Percentiles rank a stretch among this genome's conserved stretches.
Conservation (phyloP, 1,140 invertebrate genomes). For the Drosophila pseudoobscura region DNA sequence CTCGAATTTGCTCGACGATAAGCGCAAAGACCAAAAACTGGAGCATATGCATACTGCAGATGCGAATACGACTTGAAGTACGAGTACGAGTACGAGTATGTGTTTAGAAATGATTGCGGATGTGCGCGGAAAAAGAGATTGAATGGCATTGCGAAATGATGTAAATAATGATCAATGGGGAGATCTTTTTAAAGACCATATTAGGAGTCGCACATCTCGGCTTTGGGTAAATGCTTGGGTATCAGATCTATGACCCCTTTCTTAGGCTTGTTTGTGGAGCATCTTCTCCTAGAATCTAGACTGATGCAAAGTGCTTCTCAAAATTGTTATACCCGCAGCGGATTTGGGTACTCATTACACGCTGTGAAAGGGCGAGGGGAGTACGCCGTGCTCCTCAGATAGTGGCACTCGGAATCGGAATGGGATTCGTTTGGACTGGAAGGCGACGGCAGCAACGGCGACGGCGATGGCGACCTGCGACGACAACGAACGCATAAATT, state of each 20-base stretch:
- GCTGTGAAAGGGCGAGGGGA: neutral
- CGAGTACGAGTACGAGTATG: neutral
- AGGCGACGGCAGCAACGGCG: slow-evolving; percentile 26
- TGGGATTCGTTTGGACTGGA: neutral
- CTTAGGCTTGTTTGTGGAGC: too few relatives aligned
- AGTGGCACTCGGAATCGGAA: slow-evolving; percentile 22
- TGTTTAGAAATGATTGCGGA: too few relatives aligned
- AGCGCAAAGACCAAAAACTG: slow-evolving; percentile 17
- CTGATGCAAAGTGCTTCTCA: neutral
- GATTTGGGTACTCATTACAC: too few relatives aligned
- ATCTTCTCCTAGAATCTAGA: too few relatives aligned
- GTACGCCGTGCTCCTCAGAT: slow-evolving; percentile 33
- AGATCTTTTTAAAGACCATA: too few relatives aligned
- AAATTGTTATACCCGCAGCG: neutral
- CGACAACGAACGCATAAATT: slow-evolving; percentile 75
- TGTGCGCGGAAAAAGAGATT: too few relatives aligned
- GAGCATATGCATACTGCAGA: slow-evolving; percentile 8
- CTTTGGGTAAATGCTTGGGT: too few relatives aligned
- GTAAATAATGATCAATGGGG: too few relatives aligned
- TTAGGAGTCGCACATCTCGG: too few relatives aligned
- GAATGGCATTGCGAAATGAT: neutral
- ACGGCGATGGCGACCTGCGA: slow-evolving; percentile 27
- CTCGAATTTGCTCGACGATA: slow-evolving; percentile 23
- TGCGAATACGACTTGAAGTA: neutral
- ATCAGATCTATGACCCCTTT: too few relatives aligned